A percentile compares a stretch with the other conserved stretches of the same genome.
These are phyloP conservation scores for Cactoblastis cactorum DNA, from an alignment of 2,888 invertebrate genomes.

Conservation along the genomic window DNA sequence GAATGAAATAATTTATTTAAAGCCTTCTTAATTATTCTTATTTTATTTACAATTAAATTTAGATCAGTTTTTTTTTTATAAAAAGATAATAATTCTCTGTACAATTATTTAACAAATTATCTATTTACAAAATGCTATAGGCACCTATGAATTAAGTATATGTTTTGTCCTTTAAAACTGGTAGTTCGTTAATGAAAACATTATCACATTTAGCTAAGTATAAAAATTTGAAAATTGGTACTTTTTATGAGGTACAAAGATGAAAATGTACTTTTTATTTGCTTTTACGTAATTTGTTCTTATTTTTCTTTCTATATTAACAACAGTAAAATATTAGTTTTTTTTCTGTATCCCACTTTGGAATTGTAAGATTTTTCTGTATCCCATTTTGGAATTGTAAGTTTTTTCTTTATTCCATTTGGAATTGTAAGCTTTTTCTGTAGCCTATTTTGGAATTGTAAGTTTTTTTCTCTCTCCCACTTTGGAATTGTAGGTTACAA, in stretches of 20 bases:
- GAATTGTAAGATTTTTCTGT: conserved; percentile 15
- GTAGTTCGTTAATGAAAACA: conserved; percentile 22
- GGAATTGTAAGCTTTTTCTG: conserved; percentile 11
- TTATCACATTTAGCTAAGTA: conserved; percentile 20
- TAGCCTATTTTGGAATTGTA: conserved; percentile 17
- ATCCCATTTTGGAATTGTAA: conserved; percentile 16
- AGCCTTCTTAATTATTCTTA: conserved; percentile 32
- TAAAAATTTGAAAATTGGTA: neutral
- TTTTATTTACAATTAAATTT: conserved; percentile 38
- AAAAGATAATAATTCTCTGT: conserved; percentile 21
- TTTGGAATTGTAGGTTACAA: conserved; percentile 12
- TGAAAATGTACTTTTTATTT: neutral
- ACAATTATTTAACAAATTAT: conserved; percentile 38
- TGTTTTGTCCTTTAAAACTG: conserved; percentile 21
- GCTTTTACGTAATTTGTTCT: neutral
- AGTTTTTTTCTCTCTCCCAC: conserved; percentile 17
- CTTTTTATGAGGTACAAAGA: neutral
- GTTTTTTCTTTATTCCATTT: conserved; percentile 7
- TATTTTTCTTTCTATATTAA: no score
- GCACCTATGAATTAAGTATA: conserved; percentile 47
- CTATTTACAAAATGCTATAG: conserved; percentile 48
- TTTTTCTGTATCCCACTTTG: conserved; percentile 20
- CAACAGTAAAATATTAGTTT: conserved; percentile 14
- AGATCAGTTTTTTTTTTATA: conserved; percentile 12
- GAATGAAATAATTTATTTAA: conserved; percentile 39